Evolutionary conservation across 2,113 vertebrate species (phyloP), one percentile per base, ranked within the genome.

Genomic region (Romanogobio albipinnatus): DNA sequence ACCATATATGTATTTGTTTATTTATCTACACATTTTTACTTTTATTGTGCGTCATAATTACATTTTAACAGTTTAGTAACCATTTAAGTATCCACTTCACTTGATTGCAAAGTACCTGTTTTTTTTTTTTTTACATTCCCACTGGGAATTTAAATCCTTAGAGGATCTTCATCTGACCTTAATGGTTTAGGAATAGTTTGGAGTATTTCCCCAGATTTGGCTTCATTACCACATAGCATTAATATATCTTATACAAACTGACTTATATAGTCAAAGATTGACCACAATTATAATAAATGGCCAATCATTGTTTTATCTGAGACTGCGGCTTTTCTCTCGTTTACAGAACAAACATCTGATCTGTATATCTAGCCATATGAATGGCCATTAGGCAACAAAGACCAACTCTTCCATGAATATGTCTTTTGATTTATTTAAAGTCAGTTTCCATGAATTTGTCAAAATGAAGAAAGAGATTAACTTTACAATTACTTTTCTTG

Each of bases 361-460:
- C 49, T 47, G 24, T 36, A 24, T 59, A 58, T 56, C 22, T 24
- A 58, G 58, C 56, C 36, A 9, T 47, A 76, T 82, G 45, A 73
- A 85, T 64, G 39, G 75, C 74, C 66, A 71, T 79, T 56, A 81
- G 47, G 56, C 77, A 74, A 62, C 77, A 86, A 51, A 64, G 26
- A 51, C 2, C 13, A 74, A 82, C 24, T 39, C 15, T 66, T 78
- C 36, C 47, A 19, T 75, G 66, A 66, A 73, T 71, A 14, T 15
- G 61, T 56, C 39, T 36, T 71, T 79, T 17, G n/a, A 14, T 79
- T 70, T 45, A 78, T 70, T 61, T 73, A 70, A 80, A 85, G 58
- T 8, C 73, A 58, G 36, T 87, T 85, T 83, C 80, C 79, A 87
- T 76, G 22, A 64, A 83, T 49, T 74, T 66, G 15, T 85, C 79